Percentiles rank a stretch among this genome's conserved stretches.
Conservation (phyloP, 2,797 vertebrate genomes). For the Australoheros facetus region DNA sequence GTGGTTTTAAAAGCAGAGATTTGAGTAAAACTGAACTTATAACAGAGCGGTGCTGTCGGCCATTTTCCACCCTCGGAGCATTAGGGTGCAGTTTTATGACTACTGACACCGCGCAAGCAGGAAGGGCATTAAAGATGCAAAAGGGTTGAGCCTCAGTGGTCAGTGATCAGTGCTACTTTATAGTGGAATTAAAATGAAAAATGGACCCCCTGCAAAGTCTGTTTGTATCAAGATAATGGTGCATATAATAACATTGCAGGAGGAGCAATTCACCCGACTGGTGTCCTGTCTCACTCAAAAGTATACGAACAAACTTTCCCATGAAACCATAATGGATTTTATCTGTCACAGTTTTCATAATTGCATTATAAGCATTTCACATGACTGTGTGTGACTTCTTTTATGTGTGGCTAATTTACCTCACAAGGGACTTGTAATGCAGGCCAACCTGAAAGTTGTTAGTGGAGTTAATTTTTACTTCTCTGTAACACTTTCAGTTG, state of each 20-base stretch:
- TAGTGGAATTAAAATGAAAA: constrained; percentile 71
- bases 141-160: constrained; percentile 61
- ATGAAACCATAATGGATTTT: constrained; percentile 18
- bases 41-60: constrained; percentile 28
- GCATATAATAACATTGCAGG: constrained; percentile 43
- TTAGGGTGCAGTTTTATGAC: constrained; percentile 66
- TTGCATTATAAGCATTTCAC: constrained; percentile 11
- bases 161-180: constrained; percentile 70
- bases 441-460: background rate
- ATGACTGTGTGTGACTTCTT: background rate
- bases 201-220: constrained; percentile 38
- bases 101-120: constrained; percentile 52
- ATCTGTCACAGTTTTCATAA: constrained; percentile 14
- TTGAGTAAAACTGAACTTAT: constrained; percentile 43
- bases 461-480: background rate
- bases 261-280: constrained; percentile 9
- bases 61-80: constrained; percentile 29
- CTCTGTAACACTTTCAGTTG: constrained; percentile 5
- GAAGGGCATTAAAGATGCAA: constrained; percentile 76
- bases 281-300: constrained; percentile 14
- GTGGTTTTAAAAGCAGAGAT: constrained; percentile 39
- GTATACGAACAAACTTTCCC: constrained; percentile 13
- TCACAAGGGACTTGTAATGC: background rate
- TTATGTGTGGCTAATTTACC: constrained; percentile 12
- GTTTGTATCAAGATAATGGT: constrained; percentile 59